These are phyloP conservation scores for Drosophila orena DNA, from an alignment of 1,140 invertebrate species.

Conservation along the genomic window DNA sequence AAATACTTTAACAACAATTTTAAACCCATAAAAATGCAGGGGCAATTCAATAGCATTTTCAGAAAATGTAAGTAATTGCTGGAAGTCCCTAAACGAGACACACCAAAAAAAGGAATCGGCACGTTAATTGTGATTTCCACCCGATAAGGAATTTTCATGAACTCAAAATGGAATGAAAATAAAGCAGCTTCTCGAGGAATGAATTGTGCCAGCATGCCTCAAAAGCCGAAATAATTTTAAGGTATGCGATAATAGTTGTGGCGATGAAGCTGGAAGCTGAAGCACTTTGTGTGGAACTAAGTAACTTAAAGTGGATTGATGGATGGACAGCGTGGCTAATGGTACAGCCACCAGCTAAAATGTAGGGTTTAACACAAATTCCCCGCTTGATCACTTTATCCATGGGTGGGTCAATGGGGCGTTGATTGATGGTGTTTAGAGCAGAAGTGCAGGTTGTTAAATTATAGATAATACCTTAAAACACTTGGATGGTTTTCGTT, in stretches of 20 bases:
- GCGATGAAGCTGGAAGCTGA: constrained; percentile 17
- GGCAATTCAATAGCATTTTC: neutral
- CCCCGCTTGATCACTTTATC: constrained; percentile 23
- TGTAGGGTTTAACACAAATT: constrained; percentile 19
- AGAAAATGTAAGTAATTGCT: constrained; percentile 3
- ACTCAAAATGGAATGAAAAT: constrained; percentile 18
- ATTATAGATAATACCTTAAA: too few species aligned
- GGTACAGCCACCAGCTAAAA: constrained; percentile 23
- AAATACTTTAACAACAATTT: too few species aligned
- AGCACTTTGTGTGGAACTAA: constrained; percentile 29
- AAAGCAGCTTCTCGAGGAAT: constrained; percentile 12
- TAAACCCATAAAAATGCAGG: neutral
- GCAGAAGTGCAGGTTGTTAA: neutral
- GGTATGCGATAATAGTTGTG: constrained; percentile 24
- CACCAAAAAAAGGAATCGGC: constrained; percentile 14
- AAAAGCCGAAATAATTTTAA: constrained; percentile 20
- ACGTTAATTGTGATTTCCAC: constrained; percentile 4
- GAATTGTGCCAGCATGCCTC: neutral
- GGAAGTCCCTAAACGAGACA: neutral
- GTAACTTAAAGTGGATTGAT: constrained; percentile 45
- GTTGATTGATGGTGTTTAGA: constrained; percentile 29
- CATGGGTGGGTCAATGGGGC: constrained; percentile 2
- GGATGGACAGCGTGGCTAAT: constrained; percentile 30
- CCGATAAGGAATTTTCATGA: constrained; percentile 21
- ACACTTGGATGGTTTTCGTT: neutral